Percentiles rank a stretch among this genome's conserved stretches.
These are phyloP conservation scores for Oreochromis aureus DNA, from an alignment of 2,113 vertebrate genomes.

Conservation along the genomic window DNA sequence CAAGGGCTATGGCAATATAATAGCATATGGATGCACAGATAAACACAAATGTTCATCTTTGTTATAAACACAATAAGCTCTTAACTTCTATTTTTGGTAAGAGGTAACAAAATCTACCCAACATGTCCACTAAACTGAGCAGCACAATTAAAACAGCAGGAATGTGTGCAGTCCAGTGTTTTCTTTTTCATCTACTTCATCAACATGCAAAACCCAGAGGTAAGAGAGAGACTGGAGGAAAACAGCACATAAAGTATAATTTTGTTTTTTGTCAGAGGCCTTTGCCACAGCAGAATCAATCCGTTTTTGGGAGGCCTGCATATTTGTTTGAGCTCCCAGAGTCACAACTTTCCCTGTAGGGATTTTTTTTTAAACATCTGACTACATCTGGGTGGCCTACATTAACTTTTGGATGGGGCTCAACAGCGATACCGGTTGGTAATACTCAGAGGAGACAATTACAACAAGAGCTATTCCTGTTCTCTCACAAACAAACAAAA, in stretches of 20 bases:
- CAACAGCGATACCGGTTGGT: neutral
- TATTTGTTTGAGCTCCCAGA: neutral
- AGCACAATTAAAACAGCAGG: neutral
- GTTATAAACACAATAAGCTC: neutral
- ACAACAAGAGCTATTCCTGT: neutral
- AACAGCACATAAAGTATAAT: neutral
- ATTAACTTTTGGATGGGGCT: neutral
- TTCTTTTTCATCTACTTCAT: neutral
- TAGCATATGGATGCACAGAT: neutral
- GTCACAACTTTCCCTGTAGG: neutral
- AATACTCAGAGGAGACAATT: neutral
- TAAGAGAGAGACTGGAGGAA: neutral
- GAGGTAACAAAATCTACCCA: neutral
- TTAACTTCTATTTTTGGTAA: neutral
- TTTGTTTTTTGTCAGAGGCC: neutral
- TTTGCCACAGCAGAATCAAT: neutral
- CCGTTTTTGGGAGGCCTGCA: neutral
- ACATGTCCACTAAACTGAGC: neutral
- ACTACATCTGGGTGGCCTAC: neutral
- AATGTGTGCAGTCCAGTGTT: neutral
- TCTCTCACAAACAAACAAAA: neutral
- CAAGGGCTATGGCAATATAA: neutral
- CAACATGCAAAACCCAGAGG: neutral
- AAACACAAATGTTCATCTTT: neutral
- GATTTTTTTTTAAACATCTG: neutral